phyloP scores from a whole-genome alignment of 2,797 vertebrate species.

The Lerista edwardsae region DNA sequence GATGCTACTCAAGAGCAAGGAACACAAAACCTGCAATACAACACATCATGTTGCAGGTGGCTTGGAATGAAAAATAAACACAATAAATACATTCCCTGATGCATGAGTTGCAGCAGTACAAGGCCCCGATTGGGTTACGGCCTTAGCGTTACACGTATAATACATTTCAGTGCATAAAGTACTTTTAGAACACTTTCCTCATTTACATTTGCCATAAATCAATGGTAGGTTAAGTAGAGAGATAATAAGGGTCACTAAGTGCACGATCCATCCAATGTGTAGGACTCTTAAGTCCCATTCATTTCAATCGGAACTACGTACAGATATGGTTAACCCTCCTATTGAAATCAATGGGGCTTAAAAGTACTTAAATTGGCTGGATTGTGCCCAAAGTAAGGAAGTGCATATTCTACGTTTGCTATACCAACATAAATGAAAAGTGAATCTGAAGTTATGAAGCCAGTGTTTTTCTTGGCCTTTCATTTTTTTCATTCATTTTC shows the following conservation, averaged over 20 bases:
- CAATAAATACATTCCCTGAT: too few relatives aligned
- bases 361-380: slow-evolving; percentile 5
- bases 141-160: not conserved
- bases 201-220: not conserved
- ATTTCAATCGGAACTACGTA: slow-evolving; percentile 3
- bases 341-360: slow-evolving; percentile 1
- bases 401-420: slow-evolving; percentile 28
- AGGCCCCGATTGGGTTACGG: too few relatives aligned
- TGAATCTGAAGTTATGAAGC: slow-evolving; percentile 30
- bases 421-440: slow-evolving; percentile 28
- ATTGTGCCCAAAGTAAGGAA: slow-evolving; percentile 31
- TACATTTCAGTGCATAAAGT: not conserved
- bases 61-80: too few relatives aligned
- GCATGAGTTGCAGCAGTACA: too few relatives aligned
- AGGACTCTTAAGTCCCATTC: not conserved
- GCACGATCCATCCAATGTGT: slow-evolving; percentile 6
- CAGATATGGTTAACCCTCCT: not conserved
- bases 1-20: too few relatives aligned
- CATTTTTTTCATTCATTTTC: slow-evolving; percentile 23
- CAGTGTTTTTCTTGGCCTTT: slow-evolving; percentile 24
- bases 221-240: not conserved
- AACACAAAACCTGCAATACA: too few relatives aligned
- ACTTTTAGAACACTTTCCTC: slow-evolving; percentile 4
- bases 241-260: slow-evolving; percentile 10
- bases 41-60: too few relatives aligned